These are phyloP conservation scores for Anoplophora glabripennis DNA, from an alignment of 1,140 invertebrate genomes.

Conservation along the genomic window DNA sequence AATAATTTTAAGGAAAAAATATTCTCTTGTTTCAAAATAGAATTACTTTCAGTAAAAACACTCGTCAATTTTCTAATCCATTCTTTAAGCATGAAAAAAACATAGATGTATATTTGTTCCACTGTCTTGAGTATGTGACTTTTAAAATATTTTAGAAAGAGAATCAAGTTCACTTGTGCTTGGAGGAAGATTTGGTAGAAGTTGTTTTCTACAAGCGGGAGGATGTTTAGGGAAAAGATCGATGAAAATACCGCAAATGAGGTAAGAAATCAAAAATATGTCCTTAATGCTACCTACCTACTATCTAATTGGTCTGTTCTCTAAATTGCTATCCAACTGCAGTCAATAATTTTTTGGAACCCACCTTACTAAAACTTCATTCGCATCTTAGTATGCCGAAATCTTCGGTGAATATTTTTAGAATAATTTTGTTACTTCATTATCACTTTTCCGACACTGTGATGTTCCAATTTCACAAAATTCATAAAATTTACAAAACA, in stretches of 20 bases:
- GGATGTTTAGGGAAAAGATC: conserved; percentile 29
- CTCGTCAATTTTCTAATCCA: conserved; percentile 14
- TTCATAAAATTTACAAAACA: too few species aligned
- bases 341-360: too few species aligned
- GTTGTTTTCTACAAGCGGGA: conserved; percentile 24
- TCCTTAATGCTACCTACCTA: too few species aligned
- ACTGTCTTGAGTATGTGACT: not conserved
- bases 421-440: too few species aligned
- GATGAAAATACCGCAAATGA: not conserved
- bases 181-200: conserved; percentile 29
- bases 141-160: conserved; percentile 15
- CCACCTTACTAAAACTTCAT: too few species aligned
- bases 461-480: too few species aligned
- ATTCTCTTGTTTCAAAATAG: not conserved
- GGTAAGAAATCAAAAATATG: not conserved
- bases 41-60: conserved; percentile 2
- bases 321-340: too few species aligned
- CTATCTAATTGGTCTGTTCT: too few species aligned
- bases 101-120: not conserved
- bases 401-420: too few species aligned
- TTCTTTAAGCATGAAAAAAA: not conserved
- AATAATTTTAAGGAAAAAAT: too few species aligned
- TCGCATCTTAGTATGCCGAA: too few species aligned
- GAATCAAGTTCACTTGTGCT: conserved; percentile 27
- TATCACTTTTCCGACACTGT: too few species aligned